Evolutionary conservation across 2,888 invertebrate genomes (phyloP).

Genomic region (Euzophera pinguis): DNA sequence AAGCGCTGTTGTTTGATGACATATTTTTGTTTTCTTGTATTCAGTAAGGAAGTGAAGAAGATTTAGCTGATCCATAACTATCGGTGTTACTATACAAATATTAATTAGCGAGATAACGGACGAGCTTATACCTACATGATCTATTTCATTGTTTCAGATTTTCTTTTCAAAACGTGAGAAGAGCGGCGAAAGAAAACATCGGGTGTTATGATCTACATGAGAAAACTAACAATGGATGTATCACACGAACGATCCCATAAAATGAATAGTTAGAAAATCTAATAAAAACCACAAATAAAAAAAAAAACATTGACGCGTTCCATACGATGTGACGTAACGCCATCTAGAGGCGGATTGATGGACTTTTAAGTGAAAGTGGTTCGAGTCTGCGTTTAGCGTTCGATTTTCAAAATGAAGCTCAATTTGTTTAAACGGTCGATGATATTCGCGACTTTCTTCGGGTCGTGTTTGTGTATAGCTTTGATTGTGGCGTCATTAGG

Average conservation of each 20-base stretch:
- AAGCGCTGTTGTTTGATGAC: too few relatives aligned
- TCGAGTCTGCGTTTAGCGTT: conserved; percentile 19
- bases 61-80: background rate
- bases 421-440: conserved; percentile 87
- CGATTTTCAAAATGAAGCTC: conserved; percentile 71
- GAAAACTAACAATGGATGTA: conserved; percentile 45
- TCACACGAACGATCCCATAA: conserved; percentile 38
- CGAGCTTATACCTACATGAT: conserved; percentile 23
- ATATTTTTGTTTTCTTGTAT: too few relatives aligned
- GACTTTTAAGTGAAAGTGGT: conserved; percentile 39
- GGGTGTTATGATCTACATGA: conserved; percentile 35
- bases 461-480: conserved; percentile 87
- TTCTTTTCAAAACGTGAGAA: conserved; percentile 47
- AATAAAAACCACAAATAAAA: conserved; percentile 31
- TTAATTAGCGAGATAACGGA: background rate
- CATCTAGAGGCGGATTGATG: conserved; percentile 48
- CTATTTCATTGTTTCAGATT: conserved; percentile 59
- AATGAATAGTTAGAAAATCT: conserved; percentile 52
- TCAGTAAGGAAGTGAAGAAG: too few relatives aligned
- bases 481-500: conserved; percentile 89
- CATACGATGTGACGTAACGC: conserved; percentile 62
- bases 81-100: background rate
- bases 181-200: conserved; percentile 31
- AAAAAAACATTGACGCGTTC: background rate
- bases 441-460: conserved; percentile 90